Evolutionary conservation across 2,888 invertebrate species (phyloP).

Genomic region (Protodeltote pygarga): DNA sequence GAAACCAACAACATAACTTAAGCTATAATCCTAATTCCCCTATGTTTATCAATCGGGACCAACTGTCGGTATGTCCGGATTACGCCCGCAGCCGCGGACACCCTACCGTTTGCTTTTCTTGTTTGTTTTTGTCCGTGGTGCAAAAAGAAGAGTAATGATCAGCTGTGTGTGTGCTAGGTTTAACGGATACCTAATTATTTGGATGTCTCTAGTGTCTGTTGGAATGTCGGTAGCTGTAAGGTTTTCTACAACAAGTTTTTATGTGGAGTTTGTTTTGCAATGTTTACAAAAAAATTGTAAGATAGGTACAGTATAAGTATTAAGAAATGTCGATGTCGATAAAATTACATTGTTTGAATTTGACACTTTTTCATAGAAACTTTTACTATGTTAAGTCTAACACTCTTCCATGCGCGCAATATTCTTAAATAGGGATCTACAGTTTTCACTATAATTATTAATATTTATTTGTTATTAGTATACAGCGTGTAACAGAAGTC

Average conservation of each 20-base stretch:
- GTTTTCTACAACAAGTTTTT: background rate
- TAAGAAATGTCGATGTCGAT: too few relatives aligned
- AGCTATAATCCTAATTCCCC: constrained; percentile 29
- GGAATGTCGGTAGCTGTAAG: background rate
- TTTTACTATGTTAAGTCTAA: too few relatives aligned
- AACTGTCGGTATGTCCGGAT: constrained; percentile 38
- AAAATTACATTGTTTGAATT: too few relatives aligned
- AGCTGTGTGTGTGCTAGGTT: constrained; percentile 17
- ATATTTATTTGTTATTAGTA: too few relatives aligned
- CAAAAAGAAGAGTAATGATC: constrained; percentile 41
- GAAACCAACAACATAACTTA: constrained; percentile 28
- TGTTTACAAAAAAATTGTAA: too few relatives aligned
- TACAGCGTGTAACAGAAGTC: too few relatives aligned
- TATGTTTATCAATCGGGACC: constrained; percentile 40
- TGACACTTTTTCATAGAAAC: too few relatives aligned
- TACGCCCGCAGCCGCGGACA: constrained; percentile 41
- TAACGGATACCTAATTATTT: constrained; percentile 22
- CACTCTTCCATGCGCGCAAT: too few relatives aligned
- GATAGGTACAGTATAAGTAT: too few relatives aligned
- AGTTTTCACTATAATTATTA: too few relatives aligned
- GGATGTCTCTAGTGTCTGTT: background rate
- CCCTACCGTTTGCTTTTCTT: constrained; percentile 44
- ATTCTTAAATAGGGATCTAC: too few relatives aligned
- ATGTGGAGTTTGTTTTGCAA: too few relatives aligned
- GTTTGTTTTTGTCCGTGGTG: constrained; percentile 37